Evolutionary conservation across 2,797 vertebrate genomes (phyloP), one percentile per base, ranked within the genome.

Genomic region (Cygnus olor): DNA sequence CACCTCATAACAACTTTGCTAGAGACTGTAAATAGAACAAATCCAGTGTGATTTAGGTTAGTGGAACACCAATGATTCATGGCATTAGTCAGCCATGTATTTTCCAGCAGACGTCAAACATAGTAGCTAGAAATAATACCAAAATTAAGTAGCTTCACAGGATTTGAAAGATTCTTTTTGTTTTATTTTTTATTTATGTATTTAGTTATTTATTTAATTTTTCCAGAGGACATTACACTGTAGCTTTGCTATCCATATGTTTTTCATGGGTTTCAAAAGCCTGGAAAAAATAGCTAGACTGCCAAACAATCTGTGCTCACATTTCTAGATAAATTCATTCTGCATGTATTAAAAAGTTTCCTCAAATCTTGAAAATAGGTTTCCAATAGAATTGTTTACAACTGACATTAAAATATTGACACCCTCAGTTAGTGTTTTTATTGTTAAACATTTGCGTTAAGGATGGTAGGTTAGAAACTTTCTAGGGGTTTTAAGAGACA

Each of bases 41-140:
- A 87, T 92, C 4, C 30, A n/a, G 7, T 82, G 72, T 74, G 57
- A 82, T 95, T 87, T 95, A 82, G 78, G 86, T 95, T 90, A 95
- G 83, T 64, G 36, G 88, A 95, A 20, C 78, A 71, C n/a, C 40
- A 70, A 3, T 92, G 90, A 95, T 64, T 89, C 92, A 82, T 57
- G 25, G 32, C 28, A 60, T 93, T 95, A 95, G 68, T 93, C 85
- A 95, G 56, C 38, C 56, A 44, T 30, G 34, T 56, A 47, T 53
- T 13, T 80, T 80, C 56, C 68, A 77, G 25, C n/a, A 85, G 86
- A 87, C 92, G 81, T 80, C 74, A 94, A 85, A 80, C 5, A 17
- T 56, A 60, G 47, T 27, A 88, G n/a, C 42, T 80, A 91, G 60
- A 89, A 88, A 90, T 44, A 93, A 91, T 71, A 76, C 11, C 8